These are phyloP conservation scores for Leguminivora glycinivorella DNA, from an alignment of 1,140 invertebrate genomes.

Conservation along the genomic window DNA sequence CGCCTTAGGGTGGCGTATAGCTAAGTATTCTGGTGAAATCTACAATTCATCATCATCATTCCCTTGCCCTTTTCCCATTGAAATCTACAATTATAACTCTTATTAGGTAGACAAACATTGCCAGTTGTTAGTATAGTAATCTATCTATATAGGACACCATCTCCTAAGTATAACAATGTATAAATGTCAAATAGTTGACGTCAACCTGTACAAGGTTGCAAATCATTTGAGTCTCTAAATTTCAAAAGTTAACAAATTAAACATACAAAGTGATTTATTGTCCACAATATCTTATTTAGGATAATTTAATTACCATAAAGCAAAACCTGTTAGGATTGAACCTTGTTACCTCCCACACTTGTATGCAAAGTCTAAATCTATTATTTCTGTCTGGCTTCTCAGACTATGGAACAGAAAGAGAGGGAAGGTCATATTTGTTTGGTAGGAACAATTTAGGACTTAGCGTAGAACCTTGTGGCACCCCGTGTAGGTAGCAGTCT, in stretches of 20 bases:
- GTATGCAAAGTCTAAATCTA: constrained; percentile 4
- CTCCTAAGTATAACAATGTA: no score
- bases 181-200: no score
- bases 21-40: no score
- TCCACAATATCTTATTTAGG: neutral
- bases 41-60: no score
- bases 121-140: no score
- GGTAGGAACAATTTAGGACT: constrained; percentile 36
- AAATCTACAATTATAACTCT: no score
- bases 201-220: neutral
- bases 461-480: constrained; percentile 47
- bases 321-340: constrained; percentile 11
- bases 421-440: neutral
- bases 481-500: constrained; percentile 45
- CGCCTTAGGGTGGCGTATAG: no score
- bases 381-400: constrained; percentile 8
- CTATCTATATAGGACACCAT: no score
- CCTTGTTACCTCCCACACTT: constrained; percentile 18
- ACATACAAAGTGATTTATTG: neutral
- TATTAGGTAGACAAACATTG: no score
- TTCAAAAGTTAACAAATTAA: neutral
- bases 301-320: constrained; percentile 10
- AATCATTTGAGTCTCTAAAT: neutral
- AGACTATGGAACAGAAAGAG: constrained; percentile 4
- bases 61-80: no score